Base-by-base conservation (phyloP, 2,888 invertebrate species). In the Hoplodrina ambigua region DNA sequence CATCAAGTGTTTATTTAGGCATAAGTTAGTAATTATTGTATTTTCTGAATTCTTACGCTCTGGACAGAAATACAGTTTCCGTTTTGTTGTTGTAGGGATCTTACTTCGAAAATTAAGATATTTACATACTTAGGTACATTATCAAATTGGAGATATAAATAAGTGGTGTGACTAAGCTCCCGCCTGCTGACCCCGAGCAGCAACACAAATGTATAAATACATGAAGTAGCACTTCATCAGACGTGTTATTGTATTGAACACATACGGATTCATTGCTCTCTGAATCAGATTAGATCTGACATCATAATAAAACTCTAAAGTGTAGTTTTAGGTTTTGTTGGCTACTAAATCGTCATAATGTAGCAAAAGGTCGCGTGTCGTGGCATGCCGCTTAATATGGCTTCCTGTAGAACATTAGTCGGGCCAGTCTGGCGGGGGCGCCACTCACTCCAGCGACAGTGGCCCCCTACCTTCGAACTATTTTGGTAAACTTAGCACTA, bases 181-280 rank as follows among this genome's bases (percentile, higher is more conserved):
- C 64, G 57, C 63, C 75, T 52, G 8, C 57, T 52, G 41, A 33
- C 25, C 19, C 25, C 46, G 44, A 57, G 30, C 60, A 57, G 49
- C 54, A 58, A 61, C 60, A 58, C 58, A 55, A 64, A 54, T n/a
- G 58, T 52, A 55, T 63, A 75, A 66, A 80, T 69, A 75, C 50
- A 75, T 57, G 46, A 63, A 75, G 60, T 55, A 80, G 56, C 78
- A 66, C 81, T 70, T 67, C 77, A 80, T 71, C 67, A 76, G 50
- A 68, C 55, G 53, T 68, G 67, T 67, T 76, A 81, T 72, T 72
- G 67, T 76, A 78, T 68, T 63, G 57, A 71, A 78, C 55, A 61
- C 72, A 64, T 68, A 64, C 61, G 67, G 57, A 71, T 25, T 56
- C 70, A 60, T 67, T 55, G 66, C 71, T 76, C 67, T 57, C 61